phyloP scores from a whole-genome alignment of 2,888 invertebrate genomes.

The Seira musarum region DNA sequence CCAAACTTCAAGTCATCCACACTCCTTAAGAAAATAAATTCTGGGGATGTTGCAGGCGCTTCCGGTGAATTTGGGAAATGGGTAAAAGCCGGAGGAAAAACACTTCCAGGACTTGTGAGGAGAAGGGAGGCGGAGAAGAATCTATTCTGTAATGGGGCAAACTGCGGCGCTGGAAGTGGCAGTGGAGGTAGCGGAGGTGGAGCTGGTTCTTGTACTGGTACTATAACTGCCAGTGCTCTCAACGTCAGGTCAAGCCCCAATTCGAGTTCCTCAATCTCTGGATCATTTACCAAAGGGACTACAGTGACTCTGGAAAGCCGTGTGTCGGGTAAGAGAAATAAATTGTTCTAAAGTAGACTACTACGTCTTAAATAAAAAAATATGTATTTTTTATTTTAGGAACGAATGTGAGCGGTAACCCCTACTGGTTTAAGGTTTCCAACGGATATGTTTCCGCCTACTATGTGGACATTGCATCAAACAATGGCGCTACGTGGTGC shows the following conservation, averaged over 20 bases:
- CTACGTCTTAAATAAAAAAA: too few species aligned
- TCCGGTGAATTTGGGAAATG: slow-evolving; percentile 24
- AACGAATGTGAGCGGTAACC: slow-evolving; percentile 39
- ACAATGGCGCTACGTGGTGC: slow-evolving; percentile 44
- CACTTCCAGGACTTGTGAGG: slow-evolving; percentile 16
- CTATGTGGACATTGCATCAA: slow-evolving; percentile 33
- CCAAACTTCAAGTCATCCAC: slow-evolving; percentile 7
- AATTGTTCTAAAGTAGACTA: too few species aligned
- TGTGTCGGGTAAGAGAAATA: slow-evolving; percentile 42
- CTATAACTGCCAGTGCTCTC: slow-evolving; percentile 36
- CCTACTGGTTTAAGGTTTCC: slow-evolving; percentile 44
- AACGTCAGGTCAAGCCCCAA: slow-evolving; percentile 43
- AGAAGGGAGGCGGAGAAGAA: slow-evolving; percentile 24
- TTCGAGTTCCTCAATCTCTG: slow-evolving; percentile 26
- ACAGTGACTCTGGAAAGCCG: background rate
- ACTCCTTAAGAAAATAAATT: background rate
- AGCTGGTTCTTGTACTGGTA: slow-evolving; percentile 43
- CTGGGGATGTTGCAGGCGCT: slow-evolving; percentile 23
- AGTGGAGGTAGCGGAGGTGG: slow-evolving; percentile 23
- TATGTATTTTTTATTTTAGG: slow-evolving; percentile 16
- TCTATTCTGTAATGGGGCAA: slow-evolving; percentile 19
- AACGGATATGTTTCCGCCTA: slow-evolving; percentile 44
- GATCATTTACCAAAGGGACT: slow-evolving; percentile 1
- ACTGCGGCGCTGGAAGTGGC: too few species aligned
- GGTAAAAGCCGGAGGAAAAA: slow-evolving; percentile 16